Evolutionary conservation across 2,888 invertebrate species (phyloP).

Genomic region (Catocala sponsa): DNA sequence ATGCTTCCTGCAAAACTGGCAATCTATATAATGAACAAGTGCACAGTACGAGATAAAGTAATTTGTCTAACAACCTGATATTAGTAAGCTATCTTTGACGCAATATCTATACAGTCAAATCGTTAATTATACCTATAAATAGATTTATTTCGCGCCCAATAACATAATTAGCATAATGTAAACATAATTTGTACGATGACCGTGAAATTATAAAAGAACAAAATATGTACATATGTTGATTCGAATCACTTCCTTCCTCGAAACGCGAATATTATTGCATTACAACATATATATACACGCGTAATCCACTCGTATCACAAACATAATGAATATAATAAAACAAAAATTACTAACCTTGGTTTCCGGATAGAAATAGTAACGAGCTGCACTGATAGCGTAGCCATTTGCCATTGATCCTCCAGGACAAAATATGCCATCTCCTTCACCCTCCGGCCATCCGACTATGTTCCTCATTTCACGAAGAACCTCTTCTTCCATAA

Average conservation of each 20-base stretch:
- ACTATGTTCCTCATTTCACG: conserved; percentile 93
- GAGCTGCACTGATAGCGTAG: conserved; percentile 96
- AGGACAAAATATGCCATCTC: conserved; percentile 96
- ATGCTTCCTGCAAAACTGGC: conserved; percentile 66
- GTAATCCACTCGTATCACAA: neutral
- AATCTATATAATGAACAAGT: conserved; percentile 46
- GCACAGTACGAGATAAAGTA: conserved; percentile 34
- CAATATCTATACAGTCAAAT: neutral
- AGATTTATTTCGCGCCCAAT: too few species aligned
- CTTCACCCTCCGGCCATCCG: conserved; percentile 91
- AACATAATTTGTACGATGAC: neutral
- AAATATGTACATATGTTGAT: neutral
- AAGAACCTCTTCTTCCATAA: conserved; percentile 95
- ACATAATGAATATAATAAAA: conserved; percentile 1
- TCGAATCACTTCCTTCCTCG: conserved; percentile 7
- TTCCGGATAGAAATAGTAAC: conserved; percentile 91
- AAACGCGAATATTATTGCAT: neutral
- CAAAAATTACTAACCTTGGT: conserved; percentile 89
- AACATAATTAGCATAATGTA: too few species aligned
- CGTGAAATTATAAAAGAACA: neutral
- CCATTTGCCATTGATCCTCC: conserved; percentile 97
- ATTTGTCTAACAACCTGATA: conserved; percentile 27
- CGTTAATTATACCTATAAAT: too few species aligned
- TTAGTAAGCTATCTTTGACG: conserved; percentile 2
- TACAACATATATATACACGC: too few species aligned